phyloP scores from a whole-genome alignment of 92 coral and sea anemone genomes.

The Meandrina meandrites region DNA sequence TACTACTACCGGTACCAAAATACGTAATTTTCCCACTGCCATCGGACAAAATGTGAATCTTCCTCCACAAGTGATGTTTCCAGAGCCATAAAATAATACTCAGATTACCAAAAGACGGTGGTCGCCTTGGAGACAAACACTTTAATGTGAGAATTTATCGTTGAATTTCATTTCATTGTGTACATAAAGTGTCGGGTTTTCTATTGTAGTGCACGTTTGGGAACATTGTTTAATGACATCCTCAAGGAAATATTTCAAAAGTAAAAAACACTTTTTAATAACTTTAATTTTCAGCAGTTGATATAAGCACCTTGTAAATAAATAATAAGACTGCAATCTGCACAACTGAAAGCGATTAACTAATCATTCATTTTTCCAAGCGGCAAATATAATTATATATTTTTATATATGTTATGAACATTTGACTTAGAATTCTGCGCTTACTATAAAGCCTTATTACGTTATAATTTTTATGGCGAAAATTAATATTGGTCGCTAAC shows the following conservation, averaged over 20 bases:
- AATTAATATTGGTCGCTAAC: no score
- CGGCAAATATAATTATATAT: background rate
- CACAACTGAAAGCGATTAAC: background rate
- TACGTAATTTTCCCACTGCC: background rate
- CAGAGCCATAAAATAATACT: background rate
- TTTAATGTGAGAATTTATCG: constrained; percentile 3
- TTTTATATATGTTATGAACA: background rate
- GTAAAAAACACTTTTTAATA: background rate
- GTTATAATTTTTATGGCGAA: no score
- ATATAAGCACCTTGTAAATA: background rate
- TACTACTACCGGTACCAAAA: background rate
- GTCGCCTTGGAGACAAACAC: constrained; percentile 30
- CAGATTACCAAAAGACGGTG: background rate
- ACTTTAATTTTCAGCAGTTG: background rate
- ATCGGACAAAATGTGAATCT: background rate
- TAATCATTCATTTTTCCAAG: background rate
- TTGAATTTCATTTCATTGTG: constrained; percentile 3
- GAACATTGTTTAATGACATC: background rate
- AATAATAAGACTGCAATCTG: background rate
- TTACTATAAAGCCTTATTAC: background rate
- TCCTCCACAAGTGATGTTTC: background rate
- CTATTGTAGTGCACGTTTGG: background rate
- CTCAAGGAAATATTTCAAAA: background rate
- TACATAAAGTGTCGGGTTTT: background rate
- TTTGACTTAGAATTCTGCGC: background rate